These are phyloP conservation scores for Pseudomyrmex concolor DNA, from an alignment of 1,140 invertebrate species.

Conservation along the genomic window DNA sequence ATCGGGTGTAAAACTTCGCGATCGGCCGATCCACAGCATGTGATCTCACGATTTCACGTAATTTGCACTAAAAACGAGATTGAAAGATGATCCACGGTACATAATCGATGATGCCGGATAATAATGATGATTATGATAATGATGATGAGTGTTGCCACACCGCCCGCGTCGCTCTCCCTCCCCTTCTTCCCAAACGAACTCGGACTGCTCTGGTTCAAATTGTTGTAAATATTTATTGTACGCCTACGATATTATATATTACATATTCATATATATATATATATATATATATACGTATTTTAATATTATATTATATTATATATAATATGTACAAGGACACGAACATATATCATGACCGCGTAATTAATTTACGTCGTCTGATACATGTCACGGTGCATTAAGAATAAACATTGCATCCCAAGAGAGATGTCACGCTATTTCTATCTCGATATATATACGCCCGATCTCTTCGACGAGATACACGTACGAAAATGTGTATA, in stretches of 20 bases:
- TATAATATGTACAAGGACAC: slow-evolving; percentile 23
- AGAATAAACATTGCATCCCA: slow-evolving; percentile 75
- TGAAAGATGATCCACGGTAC: slow-evolving; percentile 47
- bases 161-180: slow-evolving; percentile 17
- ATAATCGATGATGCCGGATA: slow-evolving; percentile 22
- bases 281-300: slow-evolving; percentile 26
- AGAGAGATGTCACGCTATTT: slow-evolving; percentile 47
- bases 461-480: background rate
- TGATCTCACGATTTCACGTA: slow-evolving; percentile 66
- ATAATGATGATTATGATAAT: too few species aligned
- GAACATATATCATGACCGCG: slow-evolving; percentile 10
- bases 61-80: slow-evolving; percentile 35
- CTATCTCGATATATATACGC: background rate
- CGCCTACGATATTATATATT: slow-evolving; percentile 39
- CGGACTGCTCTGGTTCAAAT: slow-evolving; percentile 67
- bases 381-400: slow-evolving; percentile 56
- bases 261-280: slow-evolving; percentile 5
- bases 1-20: slow-evolving; percentile 62
- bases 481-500: background rate
- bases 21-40: slow-evolving; percentile 30
- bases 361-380: slow-evolving; percentile 45
- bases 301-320: slow-evolving; percentile 58
- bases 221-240: slow-evolving; percentile 76
- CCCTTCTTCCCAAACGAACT: slow-evolving; percentile 14
- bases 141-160: slow-evolving; percentile 14